Conservation (phyloP, 2,113 vertebrate genomes). For the Alligator sinensis region DNA sequence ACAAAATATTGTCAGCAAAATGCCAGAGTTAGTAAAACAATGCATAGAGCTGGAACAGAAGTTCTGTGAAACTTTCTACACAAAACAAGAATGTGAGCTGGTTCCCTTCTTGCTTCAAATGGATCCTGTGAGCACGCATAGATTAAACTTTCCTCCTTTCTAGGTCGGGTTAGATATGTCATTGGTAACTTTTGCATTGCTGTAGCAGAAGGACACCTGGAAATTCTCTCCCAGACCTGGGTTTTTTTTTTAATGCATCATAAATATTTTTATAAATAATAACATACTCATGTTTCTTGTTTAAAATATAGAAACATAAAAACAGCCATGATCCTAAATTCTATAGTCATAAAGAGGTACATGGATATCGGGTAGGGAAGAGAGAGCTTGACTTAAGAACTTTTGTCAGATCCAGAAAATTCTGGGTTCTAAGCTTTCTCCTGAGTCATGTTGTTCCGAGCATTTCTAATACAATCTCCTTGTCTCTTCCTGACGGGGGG, state of each 20-base stretch:
- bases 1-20: conserved; percentile 8
- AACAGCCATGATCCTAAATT: too few relatives aligned
- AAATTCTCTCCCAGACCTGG: not conserved
- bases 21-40: not conserved
- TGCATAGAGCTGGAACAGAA: not conserved
- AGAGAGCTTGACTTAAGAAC: not conserved
- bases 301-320: too few relatives aligned
- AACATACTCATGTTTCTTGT: too few relatives aligned
- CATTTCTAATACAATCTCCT: not conserved
- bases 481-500: not conserved
- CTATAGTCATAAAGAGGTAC: too few relatives aligned
- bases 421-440: not conserved
- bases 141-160: not conserved
- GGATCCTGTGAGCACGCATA: not conserved
- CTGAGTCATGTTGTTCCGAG: not conserved
- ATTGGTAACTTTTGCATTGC: not conserved
- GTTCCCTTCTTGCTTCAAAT: not conserved
- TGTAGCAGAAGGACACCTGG: not conserved
- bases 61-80: not conserved
- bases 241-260: too few relatives aligned
- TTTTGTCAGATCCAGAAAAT: too few relatives aligned
- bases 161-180: not conserved
- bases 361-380: too few relatives aligned
- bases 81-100: not conserved
- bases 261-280: too few relatives aligned